Evolutionary conservation across 2,888 invertebrate genomes (phyloP).

Genomic region (Phyto melanocephala): DNA sequence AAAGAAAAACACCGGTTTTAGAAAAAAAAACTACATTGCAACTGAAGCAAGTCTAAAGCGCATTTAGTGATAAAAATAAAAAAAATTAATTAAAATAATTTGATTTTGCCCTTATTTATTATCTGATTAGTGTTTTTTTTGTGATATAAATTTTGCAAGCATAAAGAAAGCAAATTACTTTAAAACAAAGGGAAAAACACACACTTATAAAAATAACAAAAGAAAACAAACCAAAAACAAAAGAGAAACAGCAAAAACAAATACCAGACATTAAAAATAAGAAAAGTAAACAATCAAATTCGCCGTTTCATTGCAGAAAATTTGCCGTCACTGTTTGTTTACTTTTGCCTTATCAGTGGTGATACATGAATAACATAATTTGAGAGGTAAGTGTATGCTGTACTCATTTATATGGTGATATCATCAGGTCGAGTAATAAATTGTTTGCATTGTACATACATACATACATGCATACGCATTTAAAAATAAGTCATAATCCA

Average conservation of each 20-base stretch:
- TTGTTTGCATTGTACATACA: too few relatives aligned
- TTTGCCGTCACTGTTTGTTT: conserved; percentile 11
- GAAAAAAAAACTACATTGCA: neutral
- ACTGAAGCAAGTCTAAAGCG: neutral
- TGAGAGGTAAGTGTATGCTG: conserved; percentile 2
- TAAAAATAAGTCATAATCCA: neutral
- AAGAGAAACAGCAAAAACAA: conserved; percentile 15
- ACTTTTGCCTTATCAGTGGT: conserved; percentile 23
- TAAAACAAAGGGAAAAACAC: conserved; percentile 5
- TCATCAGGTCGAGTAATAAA: too few relatives aligned
- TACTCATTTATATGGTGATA: too few relatives aligned
- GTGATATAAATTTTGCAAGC: conserved; percentile 5
- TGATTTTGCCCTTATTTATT: neutral
- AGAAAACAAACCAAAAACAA: neutral
- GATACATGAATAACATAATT: neutral
- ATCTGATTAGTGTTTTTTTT: conserved; percentile 5
- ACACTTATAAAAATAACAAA: neutral
- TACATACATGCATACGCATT: too few relatives aligned
- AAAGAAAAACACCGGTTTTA: conserved; percentile 49
- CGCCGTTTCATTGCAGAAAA: conserved; percentile 11
- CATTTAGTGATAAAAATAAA: conserved; percentile 10
- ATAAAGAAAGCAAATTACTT: conserved; percentile 34
- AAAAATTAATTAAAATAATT: neutral
- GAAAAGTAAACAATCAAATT: conserved; percentile 58
- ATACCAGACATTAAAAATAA: conserved; percentile 31